A percentile compares a stretch with the other conserved stretches of the same genome.
phyloP scores from a whole-genome alignment of 2,113 vertebrate genomes.

The Mesoclemmys tuberculata region DNA sequence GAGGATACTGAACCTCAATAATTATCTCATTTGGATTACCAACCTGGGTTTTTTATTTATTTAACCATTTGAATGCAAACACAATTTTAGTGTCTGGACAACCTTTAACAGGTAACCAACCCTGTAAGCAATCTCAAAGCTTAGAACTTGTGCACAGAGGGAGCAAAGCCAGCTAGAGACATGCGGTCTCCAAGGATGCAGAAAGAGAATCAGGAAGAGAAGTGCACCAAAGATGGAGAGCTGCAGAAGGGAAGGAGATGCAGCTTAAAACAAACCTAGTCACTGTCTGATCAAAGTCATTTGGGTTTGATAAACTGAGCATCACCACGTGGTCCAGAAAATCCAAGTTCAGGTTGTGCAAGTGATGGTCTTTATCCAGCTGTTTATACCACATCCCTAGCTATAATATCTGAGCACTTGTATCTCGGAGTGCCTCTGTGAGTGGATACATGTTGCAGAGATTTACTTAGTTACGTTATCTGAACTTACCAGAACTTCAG shows the following conservation, averaged over 20 bases:
- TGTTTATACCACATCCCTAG: not conserved
- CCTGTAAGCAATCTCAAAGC: not conserved
- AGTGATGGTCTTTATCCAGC: not conserved
- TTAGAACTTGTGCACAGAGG: not conserved
- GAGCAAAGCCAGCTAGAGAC: not conserved
- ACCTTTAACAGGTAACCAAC: not conserved
- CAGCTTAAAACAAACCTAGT: not conserved
- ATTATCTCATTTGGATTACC: not conserved
- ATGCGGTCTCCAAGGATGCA: not conserved
- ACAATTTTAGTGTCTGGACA: not conserved
- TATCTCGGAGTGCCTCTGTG: no score
- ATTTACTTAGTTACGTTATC: not conserved
- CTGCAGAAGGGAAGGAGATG: not conserved
- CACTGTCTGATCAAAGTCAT: not conserved
- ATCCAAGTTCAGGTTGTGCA: not conserved
- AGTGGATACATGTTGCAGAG: not conserved
- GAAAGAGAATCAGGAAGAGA: not conserved
- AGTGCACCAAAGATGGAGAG: not conserved
- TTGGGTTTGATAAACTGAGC: not conserved
- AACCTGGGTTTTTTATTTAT: not conserved
- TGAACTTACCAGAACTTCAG: not conserved
- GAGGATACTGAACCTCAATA: not conserved
- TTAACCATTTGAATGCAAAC: not conserved
- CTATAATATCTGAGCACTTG: not conserved
- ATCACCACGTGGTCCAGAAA: not conserved